These are phyloP conservation scores for Caenorhabditis afra DNA, from an alignment of 2,888 invertebrate species.

Conservation along the genomic window DNA sequence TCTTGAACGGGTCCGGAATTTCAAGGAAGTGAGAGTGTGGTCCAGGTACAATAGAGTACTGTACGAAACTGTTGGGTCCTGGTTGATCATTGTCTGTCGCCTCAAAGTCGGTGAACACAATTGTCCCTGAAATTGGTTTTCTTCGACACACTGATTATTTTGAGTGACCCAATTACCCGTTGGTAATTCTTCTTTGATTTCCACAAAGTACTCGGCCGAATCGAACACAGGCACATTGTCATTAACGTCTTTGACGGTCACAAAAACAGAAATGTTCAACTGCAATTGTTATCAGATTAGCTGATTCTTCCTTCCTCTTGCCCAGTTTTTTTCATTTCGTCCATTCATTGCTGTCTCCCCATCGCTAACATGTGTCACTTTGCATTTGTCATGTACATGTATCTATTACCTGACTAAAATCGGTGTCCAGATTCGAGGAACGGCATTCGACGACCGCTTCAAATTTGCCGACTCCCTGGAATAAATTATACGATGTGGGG, in stretches of 20 bases:
- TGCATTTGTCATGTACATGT: too few species aligned
- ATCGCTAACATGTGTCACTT: too few species aligned
- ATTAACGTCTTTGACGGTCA: slow-evolving; percentile 79
- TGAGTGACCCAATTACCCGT: slow-evolving; percentile 53
- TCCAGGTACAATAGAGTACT: slow-evolving; percentile 73
- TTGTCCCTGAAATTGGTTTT: slow-evolving; percentile 68
- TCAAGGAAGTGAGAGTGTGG: slow-evolving; percentile 67
- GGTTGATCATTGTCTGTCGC: slow-evolving; percentile 77
- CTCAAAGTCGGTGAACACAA: slow-evolving; percentile 76
- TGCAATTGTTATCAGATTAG: slow-evolving; percentile 62
- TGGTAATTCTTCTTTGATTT: slow-evolving; percentile 78
- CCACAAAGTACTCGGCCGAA: slow-evolving; percentile 71
- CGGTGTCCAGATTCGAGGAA: slow-evolving; percentile 66
- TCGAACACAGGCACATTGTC: slow-evolving; percentile 79
- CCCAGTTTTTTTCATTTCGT: neutral
- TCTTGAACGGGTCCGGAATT: slow-evolving; percentile 74
- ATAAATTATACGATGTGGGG: slow-evolving; percentile 29
- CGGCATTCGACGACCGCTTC: slow-evolving; percentile 72
- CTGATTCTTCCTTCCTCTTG: slow-evolving; percentile 9
- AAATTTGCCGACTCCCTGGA: slow-evolving; percentile 71
- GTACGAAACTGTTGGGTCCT: slow-evolving; percentile 78
- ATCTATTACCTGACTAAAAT: slow-evolving; percentile 68
- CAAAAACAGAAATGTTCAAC: slow-evolving; percentile 78
- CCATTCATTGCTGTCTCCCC: too few species aligned
- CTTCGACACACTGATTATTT: slow-evolving; percentile 4